Evolutionary conservation across 2,888 invertebrate species (phyloP), one percentile per base, ranked within the genome.

Genomic region (Chironomus riparius): DNA sequence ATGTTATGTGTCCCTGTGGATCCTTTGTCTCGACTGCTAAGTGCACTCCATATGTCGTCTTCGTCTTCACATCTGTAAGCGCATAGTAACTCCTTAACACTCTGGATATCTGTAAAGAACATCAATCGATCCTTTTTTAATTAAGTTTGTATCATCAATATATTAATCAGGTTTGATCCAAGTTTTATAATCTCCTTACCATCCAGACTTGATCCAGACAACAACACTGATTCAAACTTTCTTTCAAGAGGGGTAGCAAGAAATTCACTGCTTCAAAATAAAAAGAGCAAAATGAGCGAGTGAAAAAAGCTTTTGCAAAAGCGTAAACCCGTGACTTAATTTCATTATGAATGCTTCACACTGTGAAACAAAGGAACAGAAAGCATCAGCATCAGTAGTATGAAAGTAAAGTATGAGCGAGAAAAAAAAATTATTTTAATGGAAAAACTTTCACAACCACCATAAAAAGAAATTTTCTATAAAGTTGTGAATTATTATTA

Each of bases 241-340:
- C 38, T 10, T 38, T 38, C 38, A 38, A 38, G 38, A 10, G 38
- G 10, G 38, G 1, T 38, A 38, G 5, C 15, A 18, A 56, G 15
- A 56, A 18, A 56, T n/a, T n/a, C n/a, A 50, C 4, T 2, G 2
- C 5, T 50, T 50, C 5, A 56, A 56, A n/a, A 15, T 4, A 50
- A n/a, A 56, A 56, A 15, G n/a, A n/a, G 56, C 18, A 18, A 21
- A 62, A 22, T 65, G 21, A 65, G 12, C 13, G 65, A 24, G 65
- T 21, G 4, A 24, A 65, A 38, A 38, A 65, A 65, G 65, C 21
- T 68, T 68, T 68, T 74, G 68, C 74, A 74, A 24, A 68, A 47
- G 65, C 74, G 38, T 74, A 47, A 74, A 74, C 28, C 74, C 74
- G 74, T 74, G 74, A 74, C 74, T 74, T 74, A 74, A 74, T 74